These are phyloP conservation scores for Psophia crepitans DNA, from an alignment of 2,113 vertebrate genomes.

Conservation along the genomic window DNA sequence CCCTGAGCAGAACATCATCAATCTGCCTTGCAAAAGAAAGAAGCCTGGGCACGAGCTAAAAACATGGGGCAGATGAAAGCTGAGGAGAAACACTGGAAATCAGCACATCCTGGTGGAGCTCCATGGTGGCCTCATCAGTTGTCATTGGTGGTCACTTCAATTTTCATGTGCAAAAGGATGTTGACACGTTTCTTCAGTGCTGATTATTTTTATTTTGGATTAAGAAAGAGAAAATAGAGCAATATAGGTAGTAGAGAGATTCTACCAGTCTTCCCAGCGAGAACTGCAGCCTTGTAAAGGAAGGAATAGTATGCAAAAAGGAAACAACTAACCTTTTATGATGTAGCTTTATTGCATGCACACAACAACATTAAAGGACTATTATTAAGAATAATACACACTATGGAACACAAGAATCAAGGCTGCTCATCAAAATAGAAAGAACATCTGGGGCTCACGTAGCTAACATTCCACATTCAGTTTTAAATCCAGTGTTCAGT, in stretches of 20 bases:
- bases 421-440: not conserved
- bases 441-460: not conserved
- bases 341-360: not conserved
- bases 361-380: not conserved
- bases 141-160: not conserved
- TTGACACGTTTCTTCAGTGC: not conserved
- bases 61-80: not conserved
- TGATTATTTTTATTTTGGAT: not conserved
- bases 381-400: not conserved
- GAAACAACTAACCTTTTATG: not conserved
- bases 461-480: not conserved
- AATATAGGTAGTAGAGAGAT: not conserved
- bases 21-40: not conserved
- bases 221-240: not conserved
- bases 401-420: not conserved
- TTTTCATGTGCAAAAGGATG: not conserved
- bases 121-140: rapidly evolving
- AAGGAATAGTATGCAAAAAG: not conserved
- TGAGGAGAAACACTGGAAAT: not conserved
- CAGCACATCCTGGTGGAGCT: not conserved
- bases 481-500: not conserved
- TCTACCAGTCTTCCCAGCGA: not conserved
- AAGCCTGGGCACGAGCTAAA: not conserved
- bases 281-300: not conserved
- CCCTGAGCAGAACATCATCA: not conserved